A percentile compares a stretch with the other conserved stretches of the same genome.
These are phyloP conservation scores for Trachelus troglodyta DNA, from an alignment of 2,888 invertebrate genomes.

Conservation along the genomic window DNA sequence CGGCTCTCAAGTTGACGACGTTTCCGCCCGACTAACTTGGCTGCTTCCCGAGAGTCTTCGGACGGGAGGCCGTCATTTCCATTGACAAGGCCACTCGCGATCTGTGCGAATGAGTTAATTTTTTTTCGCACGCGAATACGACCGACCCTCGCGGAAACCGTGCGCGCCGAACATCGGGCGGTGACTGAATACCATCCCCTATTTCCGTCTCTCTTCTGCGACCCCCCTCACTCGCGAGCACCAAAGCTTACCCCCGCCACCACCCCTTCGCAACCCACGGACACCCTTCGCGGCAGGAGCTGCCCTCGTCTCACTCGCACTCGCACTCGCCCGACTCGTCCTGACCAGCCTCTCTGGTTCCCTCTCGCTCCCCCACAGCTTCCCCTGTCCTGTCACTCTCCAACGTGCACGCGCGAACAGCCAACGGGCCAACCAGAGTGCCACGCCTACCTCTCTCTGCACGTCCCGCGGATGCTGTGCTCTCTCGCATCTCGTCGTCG, in stretches of 20 bases:
- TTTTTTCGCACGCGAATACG: not conserved
- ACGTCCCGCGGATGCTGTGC: conserved; percentile 34
- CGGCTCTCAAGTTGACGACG: not conserved
- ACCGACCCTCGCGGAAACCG: conserved; percentile 40
- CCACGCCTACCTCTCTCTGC: conserved; percentile 53
- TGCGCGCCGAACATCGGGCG: conserved; percentile 64
- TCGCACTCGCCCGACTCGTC: conserved; percentile 9
- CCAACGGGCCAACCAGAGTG: conserved; percentile 42
- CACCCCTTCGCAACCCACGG: not conserved
- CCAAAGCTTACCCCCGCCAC: conserved; percentile 24
- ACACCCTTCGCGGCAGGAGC: conserved; percentile 1
- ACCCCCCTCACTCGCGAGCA: conserved; percentile 36
- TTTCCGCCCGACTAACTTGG: not conserved
- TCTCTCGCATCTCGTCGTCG: not conserved
- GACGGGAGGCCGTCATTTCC: not conserved
- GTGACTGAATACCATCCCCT: conserved; percentile 55
- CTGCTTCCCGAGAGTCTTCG: not conserved
- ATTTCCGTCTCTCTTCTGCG: conserved; percentile 33
- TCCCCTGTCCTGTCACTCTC: not conserved
- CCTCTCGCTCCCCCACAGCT: not conserved
- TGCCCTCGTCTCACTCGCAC: conserved; percentile 22
- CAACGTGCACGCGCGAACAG: conserved; percentile 44
- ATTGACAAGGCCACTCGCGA: not conserved
- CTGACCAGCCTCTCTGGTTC: conserved; percentile 8
- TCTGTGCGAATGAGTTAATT: not conserved